phyloP scores from a whole-genome alignment of 2,888 invertebrate genomes.

The Penaeus monodon region DNA sequence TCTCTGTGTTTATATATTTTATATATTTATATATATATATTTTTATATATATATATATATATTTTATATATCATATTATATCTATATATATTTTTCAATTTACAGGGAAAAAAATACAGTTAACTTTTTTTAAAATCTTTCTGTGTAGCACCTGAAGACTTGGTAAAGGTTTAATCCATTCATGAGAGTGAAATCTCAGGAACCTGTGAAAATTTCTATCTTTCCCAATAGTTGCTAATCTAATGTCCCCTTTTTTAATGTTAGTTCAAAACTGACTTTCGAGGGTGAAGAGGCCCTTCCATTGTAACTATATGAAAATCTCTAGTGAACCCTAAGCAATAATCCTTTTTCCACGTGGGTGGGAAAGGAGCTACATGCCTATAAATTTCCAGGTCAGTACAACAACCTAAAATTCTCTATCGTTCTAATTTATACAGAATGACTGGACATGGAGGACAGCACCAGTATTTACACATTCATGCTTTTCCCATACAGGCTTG shows the following conservation, averaged over 20 bases:
- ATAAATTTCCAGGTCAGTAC: slow-evolving; percentile 36
- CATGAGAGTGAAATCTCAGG: background rate
- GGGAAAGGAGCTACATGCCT: slow-evolving; percentile 27
- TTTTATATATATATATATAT: too few relatives aligned
- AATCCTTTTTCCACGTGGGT: slow-evolving; percentile 21
- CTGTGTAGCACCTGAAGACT: too few relatives aligned
- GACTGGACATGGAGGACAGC: slow-evolving; percentile 46
- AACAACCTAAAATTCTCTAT: slow-evolving; percentile 34
- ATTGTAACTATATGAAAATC: slow-evolving; percentile 46
- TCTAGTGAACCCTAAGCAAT: slow-evolving; percentile 39
- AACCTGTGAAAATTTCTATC: slow-evolving; percentile 6
- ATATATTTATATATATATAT: too few relatives aligned
- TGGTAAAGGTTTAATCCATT: too few relatives aligned
- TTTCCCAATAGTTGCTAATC: too few relatives aligned
- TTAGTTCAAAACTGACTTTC: background rate
- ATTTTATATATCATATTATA: too few relatives aligned
- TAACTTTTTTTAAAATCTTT: too few relatives aligned
- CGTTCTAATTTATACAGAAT: slow-evolving; percentile 27
- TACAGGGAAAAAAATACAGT: too few relatives aligned
- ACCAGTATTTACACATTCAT: slow-evolving; percentile 56
- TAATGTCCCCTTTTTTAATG: too few relatives aligned
- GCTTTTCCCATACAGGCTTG: slow-evolving; percentile 50
- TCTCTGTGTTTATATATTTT: too few relatives aligned
- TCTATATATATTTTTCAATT: too few relatives aligned
- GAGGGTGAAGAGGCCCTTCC: slow-evolving; percentile 57